phyloP scores from a whole-genome alignment of 2,888 invertebrate genomes.

The Mythimna albipuncta region DNA sequence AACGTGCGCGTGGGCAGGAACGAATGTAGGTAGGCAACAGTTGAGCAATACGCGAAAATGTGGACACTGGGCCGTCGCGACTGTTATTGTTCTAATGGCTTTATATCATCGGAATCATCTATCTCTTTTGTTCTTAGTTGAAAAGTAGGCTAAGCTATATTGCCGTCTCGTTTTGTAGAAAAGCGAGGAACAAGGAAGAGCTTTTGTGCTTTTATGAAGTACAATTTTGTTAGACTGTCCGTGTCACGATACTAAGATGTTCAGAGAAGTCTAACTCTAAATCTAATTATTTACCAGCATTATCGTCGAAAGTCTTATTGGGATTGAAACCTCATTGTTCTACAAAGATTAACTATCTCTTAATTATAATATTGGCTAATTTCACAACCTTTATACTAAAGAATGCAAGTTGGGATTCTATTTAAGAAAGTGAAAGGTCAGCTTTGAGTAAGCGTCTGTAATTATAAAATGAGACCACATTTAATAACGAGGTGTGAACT shows the following conservation, averaged over 20 bases:
- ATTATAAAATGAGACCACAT: constrained; percentile 60
- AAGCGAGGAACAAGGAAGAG: constrained; percentile 12
- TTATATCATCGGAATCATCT: constrained; percentile 27
- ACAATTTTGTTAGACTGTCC: constrained; percentile 1
- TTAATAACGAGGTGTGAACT: constrained; percentile 52
- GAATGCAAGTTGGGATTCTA: constrained; percentile 54
- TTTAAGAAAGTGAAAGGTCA: constrained; percentile 61
- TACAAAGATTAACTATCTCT: constrained; percentile 32
- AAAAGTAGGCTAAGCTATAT: not conserved
- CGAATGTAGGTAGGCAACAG: constrained; percentile 66
- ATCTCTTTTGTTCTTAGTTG: constrained; percentile 20
- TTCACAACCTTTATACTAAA: constrained; percentile 49
- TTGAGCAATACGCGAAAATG: constrained; percentile 78
- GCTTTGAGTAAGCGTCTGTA: constrained; percentile 59
- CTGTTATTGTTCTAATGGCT: constrained; percentile 51
- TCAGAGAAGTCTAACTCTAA: not conserved
- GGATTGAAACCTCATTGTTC: constrained; percentile 28
- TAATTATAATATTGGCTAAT: constrained; percentile 55
- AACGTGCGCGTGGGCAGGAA: constrained; percentile 68
- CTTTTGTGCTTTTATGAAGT: constrained; percentile 14
- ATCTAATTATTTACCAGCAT: constrained; percentile 3
- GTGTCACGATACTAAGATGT: not conserved
- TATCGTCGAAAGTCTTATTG: constrained; percentile 7
- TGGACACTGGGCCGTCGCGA: constrained; percentile 55
- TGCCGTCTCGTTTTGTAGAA: not conserved